Evolutionary conservation across 2,113 vertebrate genomes (phyloP), one percentile per base, ranked within the genome.

Genomic region (Budorcas taxicolor): DNA sequence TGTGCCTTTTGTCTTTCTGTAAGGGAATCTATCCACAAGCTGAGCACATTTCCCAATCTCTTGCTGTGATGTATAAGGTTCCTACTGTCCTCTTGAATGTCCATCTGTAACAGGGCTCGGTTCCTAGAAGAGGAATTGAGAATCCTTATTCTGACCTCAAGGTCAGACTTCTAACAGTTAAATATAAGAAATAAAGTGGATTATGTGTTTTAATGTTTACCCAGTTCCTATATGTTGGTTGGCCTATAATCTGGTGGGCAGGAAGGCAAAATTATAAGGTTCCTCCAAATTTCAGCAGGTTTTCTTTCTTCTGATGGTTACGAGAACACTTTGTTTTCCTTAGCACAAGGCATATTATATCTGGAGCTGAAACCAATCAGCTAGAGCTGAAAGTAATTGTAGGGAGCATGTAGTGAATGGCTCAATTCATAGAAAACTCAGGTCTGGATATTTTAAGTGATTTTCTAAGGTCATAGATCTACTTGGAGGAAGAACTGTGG

Each of bases 331-430:
- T 81, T 23, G 47, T 31, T 31, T n/a, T n/a, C 11, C 5, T 36
- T 40, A 60, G 14, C 23, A 57, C 17, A 13, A 2, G 23, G 14
- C 9, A 57, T 7, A 15, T 47, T 33, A 21, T 4, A 80, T 6
- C 29, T 82, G 21, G 67, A 47, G 14, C 15, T 88, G 23, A 84
- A 83, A 55, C 6, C 80, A n/a, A n/a, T 82, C 31, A n/a, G 17
- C 29, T 82, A 17, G 67, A 53, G 14, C 15, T 88, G 15, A 83
- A 86, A 60, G 52, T 3, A 82, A n/a, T 52, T 1, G 1, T 14
- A 40, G 3, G 31, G 0, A 81, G 1, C 16, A 2, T 2, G 16
- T 3, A 76, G 58, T 8, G n/a, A 50, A 3, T n/a, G 9, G 5
- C 17, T 86, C 33, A 50, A 4, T 36, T 82, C 47, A 27, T 25